Percentiles rank a stretch among this genome's conserved stretches.
Conservation (phyloP, 2,797 vertebrate genomes). For the Varecia variegata region DNA sequence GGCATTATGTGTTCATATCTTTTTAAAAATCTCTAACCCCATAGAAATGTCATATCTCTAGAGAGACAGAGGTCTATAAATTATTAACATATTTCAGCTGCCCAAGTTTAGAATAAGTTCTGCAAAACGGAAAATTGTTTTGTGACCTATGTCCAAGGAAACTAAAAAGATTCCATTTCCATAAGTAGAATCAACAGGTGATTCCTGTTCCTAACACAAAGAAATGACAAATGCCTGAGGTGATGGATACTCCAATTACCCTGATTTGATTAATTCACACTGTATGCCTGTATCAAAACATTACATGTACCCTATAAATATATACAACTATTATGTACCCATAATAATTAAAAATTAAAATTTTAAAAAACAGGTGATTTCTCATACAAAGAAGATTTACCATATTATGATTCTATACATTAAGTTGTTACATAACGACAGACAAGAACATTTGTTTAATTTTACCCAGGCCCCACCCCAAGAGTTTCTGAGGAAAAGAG, state of each 20-base stretch:
- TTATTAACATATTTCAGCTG: background rate
- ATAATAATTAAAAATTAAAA: no score
- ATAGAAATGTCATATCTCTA: background rate
- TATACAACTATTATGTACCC: no score
- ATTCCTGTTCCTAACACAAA: slow-evolving; percentile 14
- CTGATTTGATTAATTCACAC: background rate
- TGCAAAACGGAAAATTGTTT: background rate
- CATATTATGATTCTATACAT: background rate
- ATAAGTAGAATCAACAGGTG: slow-evolving; percentile 12
- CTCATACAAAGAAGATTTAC: background rate
- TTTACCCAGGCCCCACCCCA: background rate
- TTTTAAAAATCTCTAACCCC: background rate
- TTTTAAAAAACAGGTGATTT: no score
- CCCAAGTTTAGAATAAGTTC: slow-evolving; percentile 31
- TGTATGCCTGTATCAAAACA: background rate
- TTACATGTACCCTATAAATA: background rate
- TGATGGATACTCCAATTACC: background rate
- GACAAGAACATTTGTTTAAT: slow-evolving; percentile 9
- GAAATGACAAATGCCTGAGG: background rate
- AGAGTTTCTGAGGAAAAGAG: background rate
- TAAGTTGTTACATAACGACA: background rate
- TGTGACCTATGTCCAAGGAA: slow-evolving; percentile 24
- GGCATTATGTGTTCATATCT: background rate
- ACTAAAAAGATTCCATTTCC: background rate
- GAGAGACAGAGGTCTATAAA: background rate